Base-by-base conservation (phyloP, 2,888 invertebrate species). In the Apoderus coryli region DNA sequence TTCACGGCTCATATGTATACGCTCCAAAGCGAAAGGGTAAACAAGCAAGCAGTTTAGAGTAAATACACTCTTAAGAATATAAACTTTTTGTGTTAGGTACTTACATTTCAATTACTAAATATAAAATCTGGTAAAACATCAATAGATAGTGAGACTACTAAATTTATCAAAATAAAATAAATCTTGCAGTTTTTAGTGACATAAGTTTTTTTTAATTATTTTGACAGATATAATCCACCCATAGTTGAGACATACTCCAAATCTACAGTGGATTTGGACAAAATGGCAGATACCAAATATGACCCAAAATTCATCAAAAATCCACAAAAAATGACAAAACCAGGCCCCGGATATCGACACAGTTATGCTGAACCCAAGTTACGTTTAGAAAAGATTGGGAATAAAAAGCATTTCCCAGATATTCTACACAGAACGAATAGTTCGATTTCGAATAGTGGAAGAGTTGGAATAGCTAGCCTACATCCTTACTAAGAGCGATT, bases 341-440 rank as follows among this genome's bases (percentile, higher is more conserved):
- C 43, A 29, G 33, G 45, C 1, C 54, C 50, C 3, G 56, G 56
- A 1, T 59, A 57, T 36, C 63, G 74, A 29, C 74, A 74, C 47
- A 74, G 73, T 48, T 75, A 73, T 44, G 75, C 72, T n/a, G 74
- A 75, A 42, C 65, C 70, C 35, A 60, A 68, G 4, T 53, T 69
- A 37, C 63, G 52, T 36, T 49, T 52, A 22, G 49, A 49, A 11
- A 51, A 52, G 31, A 44, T 38, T 7, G 50, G 44, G 3, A 46
- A 46, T 14, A 49, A 48, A 33, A 54, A 53, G 32, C 44, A 51
- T 29, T 53, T 46, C 33, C 45, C 49, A 3, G 57, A 59, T 6
- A 46, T 59, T 42, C 39, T 60, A 27, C 59, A 59, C 24, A 46
- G 60, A 38, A 57, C 56, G 4, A 59, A 58, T 34, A 58, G 58